These are phyloP conservation scores for Antechinus flavipes DNA, from an alignment of 2,113 vertebrate genomes.

Conservation along the genomic window DNA sequence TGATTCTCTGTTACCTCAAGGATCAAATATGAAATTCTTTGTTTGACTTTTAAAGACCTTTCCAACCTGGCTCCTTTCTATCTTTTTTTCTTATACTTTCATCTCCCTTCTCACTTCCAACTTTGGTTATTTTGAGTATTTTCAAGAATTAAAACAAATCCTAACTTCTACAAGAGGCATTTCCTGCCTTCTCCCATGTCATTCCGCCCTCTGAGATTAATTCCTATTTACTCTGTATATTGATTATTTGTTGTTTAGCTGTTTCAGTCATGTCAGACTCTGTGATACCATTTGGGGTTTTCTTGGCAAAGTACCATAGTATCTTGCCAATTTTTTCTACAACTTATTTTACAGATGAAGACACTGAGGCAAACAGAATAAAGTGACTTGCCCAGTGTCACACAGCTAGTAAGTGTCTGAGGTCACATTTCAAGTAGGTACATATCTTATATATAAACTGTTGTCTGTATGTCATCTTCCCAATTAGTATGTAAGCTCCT, in stretches of 20 bases:
- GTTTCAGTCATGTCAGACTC: neutral
- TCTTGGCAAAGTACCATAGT: neutral
- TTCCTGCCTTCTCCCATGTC: neutral
- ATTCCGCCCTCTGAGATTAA: neutral
- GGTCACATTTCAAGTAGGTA: neutral
- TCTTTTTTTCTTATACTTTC: neutral
- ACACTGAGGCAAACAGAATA: neutral
- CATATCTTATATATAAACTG: neutral
- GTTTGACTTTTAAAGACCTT: too few relatives aligned
- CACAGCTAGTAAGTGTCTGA: neutral
- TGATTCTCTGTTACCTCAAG: neutral
- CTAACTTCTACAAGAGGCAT: neutral
- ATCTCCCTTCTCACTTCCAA: neutral
- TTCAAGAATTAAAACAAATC: neutral
- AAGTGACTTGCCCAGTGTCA: neutral
- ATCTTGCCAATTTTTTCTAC: neutral
- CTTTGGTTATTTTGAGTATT: neutral
- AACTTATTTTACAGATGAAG: neutral
- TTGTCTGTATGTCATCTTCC: neutral
- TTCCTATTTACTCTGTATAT: neutral
- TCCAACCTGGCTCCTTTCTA: neutral
- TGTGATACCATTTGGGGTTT: neutral
- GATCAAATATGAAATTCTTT: neutral
- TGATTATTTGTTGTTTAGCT: neutral
- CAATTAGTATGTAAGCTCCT: neutral